These are phyloP conservation scores for Eulimnadia texana DNA, from an alignment of 1,140 invertebrate species.

Conservation along the genomic window DNA sequence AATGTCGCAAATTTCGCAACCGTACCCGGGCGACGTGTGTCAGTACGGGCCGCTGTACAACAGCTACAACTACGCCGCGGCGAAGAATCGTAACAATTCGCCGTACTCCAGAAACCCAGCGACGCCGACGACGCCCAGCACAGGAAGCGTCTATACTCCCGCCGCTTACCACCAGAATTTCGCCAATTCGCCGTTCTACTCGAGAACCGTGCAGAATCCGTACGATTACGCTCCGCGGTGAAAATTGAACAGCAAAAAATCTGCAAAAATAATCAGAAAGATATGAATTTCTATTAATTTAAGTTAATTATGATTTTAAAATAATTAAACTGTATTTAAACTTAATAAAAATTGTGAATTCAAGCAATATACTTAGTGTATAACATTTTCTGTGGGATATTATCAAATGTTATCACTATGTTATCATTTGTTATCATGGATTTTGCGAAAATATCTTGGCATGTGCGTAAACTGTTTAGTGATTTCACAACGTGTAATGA, in stretches of 20 bases:
- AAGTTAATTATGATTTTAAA: not conserved
- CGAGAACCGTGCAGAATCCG: slow-evolving; percentile 15
- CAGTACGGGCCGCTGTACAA: slow-evolving; percentile 37
- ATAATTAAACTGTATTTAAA: too few relatives aligned
- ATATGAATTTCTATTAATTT: not conserved
- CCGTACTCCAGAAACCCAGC: slow-evolving; percentile 15
- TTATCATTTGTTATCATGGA: too few relatives aligned
- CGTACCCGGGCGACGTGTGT: slow-evolving; percentile 33
- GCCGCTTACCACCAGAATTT: slow-evolving; percentile 17
- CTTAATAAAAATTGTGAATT: too few relatives aligned
- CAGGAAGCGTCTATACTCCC: slow-evolving; percentile 4
- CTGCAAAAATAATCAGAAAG: not conserved
- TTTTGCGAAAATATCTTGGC: too few relatives aligned
- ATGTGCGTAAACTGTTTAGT: too few relatives aligned
- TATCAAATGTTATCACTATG: too few relatives aligned
- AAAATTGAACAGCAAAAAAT: not conserved
- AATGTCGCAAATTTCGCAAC: slow-evolving; percentile 22
- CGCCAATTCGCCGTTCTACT: slow-evolving; percentile 11
- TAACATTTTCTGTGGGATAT: too few relatives aligned
- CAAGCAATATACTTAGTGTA: too few relatives aligned
- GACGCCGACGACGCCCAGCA: not conserved
- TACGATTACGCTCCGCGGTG: slow-evolving; percentile 21
- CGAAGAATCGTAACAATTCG: slow-evolving; percentile 14
- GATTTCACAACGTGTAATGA: too few relatives aligned
- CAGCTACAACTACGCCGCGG: slow-evolving; percentile 22